Base-by-base conservation (phyloP, 1,140 invertebrate genomes). In the Drosophila fuyamai region DNA sequence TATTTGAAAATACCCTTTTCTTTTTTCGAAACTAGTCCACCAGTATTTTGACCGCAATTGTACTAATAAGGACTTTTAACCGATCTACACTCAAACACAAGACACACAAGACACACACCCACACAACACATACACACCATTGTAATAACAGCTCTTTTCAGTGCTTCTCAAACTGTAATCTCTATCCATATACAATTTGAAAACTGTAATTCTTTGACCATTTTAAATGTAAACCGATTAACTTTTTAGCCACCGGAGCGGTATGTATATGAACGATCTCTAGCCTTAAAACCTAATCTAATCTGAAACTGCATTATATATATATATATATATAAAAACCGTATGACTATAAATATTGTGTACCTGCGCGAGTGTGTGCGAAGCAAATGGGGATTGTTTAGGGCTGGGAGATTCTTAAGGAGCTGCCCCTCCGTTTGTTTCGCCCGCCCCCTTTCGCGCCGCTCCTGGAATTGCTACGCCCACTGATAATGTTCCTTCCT, bases 141-240 rank as follows among this genome's bases (percentile, higher is more conserved):
- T 90, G 76, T 89, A 90, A 90, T 90, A 85, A 89, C 81, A 89
- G 84, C 85, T 89, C 77, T 89, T 89, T 89, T 90, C 84, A 88
- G 83, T 88, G 84, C 83, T 88, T 88, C 84, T 66, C 66, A 80
- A 86, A 88, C 56, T 79, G 65, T 88, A 83, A 71, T 79, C 57
- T 81, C 62, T 78, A 63, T 57, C 74, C 63, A 77, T 77, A 76
- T 35, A 76, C 65, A 76, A 75, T 63, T 70, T 79, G 58, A 58
- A 80, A 72, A 81, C 61, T 90, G 67, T 77, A 84, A 80, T 75
- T 76, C 54, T 67, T 48, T 76, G 73, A 66, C 41, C 72, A 57
- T 76, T 56, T 76, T 76, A 76, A 67, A 76, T 67, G 81, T 88
- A 66, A 88, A 89, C 68, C 70, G 61, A 89, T 74, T 88, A 88